Evolutionary conservation across 1,140 invertebrate genomes (phyloP).

Genomic region (Sinella curviseta): DNA sequence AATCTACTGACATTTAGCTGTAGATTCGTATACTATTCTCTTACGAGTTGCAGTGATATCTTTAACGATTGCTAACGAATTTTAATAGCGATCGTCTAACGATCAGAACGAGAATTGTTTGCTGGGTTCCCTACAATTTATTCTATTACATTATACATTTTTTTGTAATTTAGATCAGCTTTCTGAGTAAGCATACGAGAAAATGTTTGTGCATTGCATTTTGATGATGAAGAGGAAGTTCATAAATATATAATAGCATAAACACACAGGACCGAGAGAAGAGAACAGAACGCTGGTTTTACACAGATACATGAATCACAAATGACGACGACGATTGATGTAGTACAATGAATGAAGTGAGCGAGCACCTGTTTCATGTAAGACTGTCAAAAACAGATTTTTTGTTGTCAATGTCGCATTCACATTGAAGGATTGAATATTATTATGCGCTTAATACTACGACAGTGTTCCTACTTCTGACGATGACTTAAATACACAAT

Average conservation of each 20-base stretch:
- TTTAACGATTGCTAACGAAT: no score
- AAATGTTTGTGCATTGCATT: slow-evolving; percentile 10
- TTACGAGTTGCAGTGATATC: no score
- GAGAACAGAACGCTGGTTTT: background rate
- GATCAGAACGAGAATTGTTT: no score
- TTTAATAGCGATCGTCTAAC: no score
- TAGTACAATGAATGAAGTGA: background rate
- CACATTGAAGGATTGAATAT: background rate
- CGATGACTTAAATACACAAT: slow-evolving; percentile 19
- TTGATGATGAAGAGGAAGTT: slow-evolving; percentile 9
- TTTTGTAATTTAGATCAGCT: no score
- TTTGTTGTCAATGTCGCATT: slow-evolving; percentile 19
- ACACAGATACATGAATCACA: background rate
- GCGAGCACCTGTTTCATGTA: slow-evolving; percentile 23
- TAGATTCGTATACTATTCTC: no score
- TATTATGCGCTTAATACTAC: background rate
- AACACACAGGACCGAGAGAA: background rate
- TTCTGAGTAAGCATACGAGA: no score
- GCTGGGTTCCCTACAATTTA: no score
- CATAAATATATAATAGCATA: slow-evolving; percentile 5
- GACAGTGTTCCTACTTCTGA: background rate
- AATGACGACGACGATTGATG: background rate
- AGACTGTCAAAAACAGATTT: slow-evolving; percentile 26
- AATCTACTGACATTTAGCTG: no score
- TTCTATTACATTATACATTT: no score